phyloP scores from a whole-genome alignment of 2,113 vertebrate species.

The Mustelus asterias region DNA sequence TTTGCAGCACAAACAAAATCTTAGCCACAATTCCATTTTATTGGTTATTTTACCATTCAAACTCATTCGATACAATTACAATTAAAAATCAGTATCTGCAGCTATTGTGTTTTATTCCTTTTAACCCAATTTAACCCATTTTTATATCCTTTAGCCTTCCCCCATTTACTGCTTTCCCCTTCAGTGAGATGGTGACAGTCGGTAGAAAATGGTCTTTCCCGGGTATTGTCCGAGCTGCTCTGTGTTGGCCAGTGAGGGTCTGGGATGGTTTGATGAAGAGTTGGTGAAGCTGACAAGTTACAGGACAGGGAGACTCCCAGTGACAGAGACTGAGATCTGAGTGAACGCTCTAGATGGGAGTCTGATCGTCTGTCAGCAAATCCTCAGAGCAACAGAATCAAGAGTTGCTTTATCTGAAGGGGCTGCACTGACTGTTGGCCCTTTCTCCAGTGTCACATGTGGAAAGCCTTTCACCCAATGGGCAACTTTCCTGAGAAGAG shows the following conservation, averaged over 20 bases:
- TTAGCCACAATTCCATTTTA: too few relatives aligned
- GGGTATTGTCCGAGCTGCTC: neutral
- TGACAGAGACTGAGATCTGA: neutral
- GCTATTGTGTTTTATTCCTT: neutral
- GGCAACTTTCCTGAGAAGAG: too few relatives aligned
- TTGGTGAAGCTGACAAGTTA: neutral
- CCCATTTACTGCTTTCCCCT: too few relatives aligned
- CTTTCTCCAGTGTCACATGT: too few relatives aligned
- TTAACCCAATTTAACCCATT: neutral
- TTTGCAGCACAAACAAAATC: neutral
- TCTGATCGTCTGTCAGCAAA: neutral
- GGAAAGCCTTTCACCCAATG: too few relatives aligned
- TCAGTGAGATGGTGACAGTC: neutral
- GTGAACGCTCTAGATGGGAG: neutral
- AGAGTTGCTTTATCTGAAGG: neutral
- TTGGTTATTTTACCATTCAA: neutral
- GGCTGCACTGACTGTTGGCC: neutral
- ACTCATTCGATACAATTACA: neutral
- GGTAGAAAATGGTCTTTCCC: neutral
- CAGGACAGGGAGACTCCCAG: neutral
- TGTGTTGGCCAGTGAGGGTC: neutral
- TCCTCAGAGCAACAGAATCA: neutral
- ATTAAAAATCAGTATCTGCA: neutral
- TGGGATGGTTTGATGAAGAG: neutral
- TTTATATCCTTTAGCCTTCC: neutral